Conservation (phyloP, 2,888 invertebrate genomes). For the Punctoribates punctum region DNA sequence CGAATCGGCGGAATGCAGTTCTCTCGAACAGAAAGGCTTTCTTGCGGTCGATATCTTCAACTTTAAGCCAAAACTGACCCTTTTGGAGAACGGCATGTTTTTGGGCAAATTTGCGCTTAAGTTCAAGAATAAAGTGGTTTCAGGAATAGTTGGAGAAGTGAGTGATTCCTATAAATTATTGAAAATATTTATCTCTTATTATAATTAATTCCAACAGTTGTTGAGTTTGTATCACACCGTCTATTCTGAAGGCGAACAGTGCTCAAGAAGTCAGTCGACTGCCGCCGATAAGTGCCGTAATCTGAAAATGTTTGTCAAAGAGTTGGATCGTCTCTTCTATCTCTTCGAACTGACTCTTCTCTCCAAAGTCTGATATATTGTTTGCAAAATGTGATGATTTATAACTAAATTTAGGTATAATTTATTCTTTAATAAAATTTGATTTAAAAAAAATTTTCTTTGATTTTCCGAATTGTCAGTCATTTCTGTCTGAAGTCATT, state of each 20-base stretch:
- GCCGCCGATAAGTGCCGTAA: not conserved
- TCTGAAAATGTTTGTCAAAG: not conserved
- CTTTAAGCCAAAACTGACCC: too few species aligned
- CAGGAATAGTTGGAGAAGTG: not conserved
- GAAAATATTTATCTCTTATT: not conserved
- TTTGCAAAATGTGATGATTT: too few species aligned
- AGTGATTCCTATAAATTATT: not conserved
- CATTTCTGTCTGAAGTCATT: too few species aligned
- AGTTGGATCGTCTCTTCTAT: not conserved
- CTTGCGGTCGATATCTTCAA: too few species aligned
- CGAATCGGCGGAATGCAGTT: not conserved
- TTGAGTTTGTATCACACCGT: not conserved
- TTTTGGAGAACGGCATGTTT: too few species aligned
- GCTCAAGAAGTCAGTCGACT: not conserved
- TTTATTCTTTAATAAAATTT: too few species aligned
- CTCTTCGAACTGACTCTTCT: not conserved
- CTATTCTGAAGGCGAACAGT: not conserved
- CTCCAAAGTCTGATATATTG: not conserved
- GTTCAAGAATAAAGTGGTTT: not conserved
- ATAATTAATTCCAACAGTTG: not conserved
- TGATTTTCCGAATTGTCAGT: too few species aligned
- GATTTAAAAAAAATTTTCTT: too few species aligned
- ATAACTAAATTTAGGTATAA: too few species aligned
- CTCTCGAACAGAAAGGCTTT: not conserved
- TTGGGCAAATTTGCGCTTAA: too few species aligned